Conservation (phyloP, 2,113 vertebrate genomes). For the Anser brachyrhynchus region DNA sequence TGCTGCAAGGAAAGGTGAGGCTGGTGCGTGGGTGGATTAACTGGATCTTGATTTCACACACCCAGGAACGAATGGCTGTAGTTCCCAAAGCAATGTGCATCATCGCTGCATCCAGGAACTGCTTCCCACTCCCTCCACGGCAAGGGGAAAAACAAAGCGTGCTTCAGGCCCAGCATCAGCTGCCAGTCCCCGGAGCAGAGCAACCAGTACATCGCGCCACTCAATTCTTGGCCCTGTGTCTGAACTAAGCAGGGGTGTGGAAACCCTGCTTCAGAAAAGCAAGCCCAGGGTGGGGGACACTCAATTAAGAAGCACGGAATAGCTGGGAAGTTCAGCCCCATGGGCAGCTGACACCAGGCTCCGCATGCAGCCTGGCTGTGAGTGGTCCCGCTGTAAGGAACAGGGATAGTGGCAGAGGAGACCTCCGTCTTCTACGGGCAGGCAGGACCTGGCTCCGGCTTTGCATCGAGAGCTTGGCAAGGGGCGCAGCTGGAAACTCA, state of each 20-base stretch:
- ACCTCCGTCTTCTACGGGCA: not conserved
- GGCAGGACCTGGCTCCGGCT: not conserved
- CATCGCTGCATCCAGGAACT: fast-evolving
- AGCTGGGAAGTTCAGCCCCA: not conserved
- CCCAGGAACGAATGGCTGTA: not conserved
- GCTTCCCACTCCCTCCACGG: not conserved
- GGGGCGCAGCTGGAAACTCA: not conserved
- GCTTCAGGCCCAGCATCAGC: not conserved
- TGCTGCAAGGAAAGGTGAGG: not conserved
- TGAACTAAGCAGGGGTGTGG: not conserved
- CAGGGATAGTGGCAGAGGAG: not conserved
- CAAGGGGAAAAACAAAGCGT: not conserved
- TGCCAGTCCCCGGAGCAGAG: not conserved
- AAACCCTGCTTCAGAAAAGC: not conserved
- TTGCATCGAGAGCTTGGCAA: not conserved
- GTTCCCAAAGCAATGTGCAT: not conserved
- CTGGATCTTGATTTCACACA: not conserved
- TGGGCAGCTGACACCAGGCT: not conserved
- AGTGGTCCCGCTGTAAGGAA: not conserved
- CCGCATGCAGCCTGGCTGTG: fast-evolving
- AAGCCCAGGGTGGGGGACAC: not conserved
- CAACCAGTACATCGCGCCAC: not conserved
- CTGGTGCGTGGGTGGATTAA: not conserved
- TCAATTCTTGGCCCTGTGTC: fast-evolving
- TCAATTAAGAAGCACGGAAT: not conserved